phyloP scores from a whole-genome alignment of 1,140 invertebrate genomes.

The Nixonia krombeini region DNA sequence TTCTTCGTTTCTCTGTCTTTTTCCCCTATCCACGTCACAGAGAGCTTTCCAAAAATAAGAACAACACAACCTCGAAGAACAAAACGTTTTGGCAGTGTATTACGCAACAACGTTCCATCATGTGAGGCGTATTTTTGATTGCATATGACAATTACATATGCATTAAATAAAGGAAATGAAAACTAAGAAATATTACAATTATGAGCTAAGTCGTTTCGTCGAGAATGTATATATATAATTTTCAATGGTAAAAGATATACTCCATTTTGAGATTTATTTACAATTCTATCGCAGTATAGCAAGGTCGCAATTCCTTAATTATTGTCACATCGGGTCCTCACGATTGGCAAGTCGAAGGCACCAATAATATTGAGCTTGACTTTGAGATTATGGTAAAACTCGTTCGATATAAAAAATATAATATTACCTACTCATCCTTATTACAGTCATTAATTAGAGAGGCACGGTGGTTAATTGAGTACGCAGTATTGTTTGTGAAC shows the following conservation, averaged over 20 bases:
- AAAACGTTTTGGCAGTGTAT: constrained; percentile 42
- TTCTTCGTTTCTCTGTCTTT: no score
- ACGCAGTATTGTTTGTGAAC: constrained; percentile 50
- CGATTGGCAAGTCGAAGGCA: constrained; percentile 70
- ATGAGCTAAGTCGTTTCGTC: constrained; percentile 49
- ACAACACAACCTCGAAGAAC: constrained; percentile 21
- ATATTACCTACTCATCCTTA: constrained; percentile 33
- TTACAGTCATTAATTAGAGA: constrained; percentile 46
- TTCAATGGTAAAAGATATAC: constrained; percentile 45
- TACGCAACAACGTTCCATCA: not conserved
- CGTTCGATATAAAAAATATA: constrained; percentile 45
- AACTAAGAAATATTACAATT: constrained; percentile 54
- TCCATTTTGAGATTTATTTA: constrained; percentile 58
- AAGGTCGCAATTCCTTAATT: constrained; percentile 60
- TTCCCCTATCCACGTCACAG: constrained; percentile 12
- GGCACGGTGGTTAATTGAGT: constrained; percentile 57
- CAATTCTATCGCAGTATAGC: constrained; percentile 62
- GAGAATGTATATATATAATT: constrained; percentile 48
- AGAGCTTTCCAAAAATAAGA: constrained; percentile 7
- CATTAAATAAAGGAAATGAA: constrained; percentile 24
- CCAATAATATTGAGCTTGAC: constrained; percentile 64
- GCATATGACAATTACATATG: constrained; percentile 15
- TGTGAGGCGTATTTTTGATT: constrained; percentile 12
- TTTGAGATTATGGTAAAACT: constrained; percentile 41
- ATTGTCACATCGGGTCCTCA: constrained; percentile 55